Conservation (phyloP, 2,113 vertebrate genomes). For the Clarias magur region DNA sequence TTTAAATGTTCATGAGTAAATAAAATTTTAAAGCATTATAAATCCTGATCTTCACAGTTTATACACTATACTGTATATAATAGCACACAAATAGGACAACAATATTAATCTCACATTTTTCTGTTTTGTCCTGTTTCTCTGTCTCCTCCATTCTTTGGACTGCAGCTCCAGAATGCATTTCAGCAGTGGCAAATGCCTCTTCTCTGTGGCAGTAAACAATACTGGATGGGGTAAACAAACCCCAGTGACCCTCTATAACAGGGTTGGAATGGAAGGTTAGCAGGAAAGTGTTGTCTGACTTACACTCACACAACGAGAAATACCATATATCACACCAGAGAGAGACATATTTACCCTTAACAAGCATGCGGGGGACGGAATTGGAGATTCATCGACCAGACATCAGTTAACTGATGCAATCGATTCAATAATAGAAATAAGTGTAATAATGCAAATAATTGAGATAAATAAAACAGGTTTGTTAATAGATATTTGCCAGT, state of each 20-base stretch:
- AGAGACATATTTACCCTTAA: slow-evolving; percentile 50
- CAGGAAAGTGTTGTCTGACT: slow-evolving; percentile 49
- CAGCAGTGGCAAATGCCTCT: slow-evolving; percentile 57
- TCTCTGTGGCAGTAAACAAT: slow-evolving; percentile 58
- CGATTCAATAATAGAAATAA: neutral
- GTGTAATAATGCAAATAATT: neutral
- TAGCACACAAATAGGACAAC: neutral
- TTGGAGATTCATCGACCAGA: neutral
- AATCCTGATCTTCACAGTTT: neutral
- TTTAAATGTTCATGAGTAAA: neutral
- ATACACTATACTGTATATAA: neutral
- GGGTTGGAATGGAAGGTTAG: slow-evolving; percentile 44
- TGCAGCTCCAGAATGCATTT: slow-evolving; percentile 28
- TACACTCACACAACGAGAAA: slow-evolving; percentile 51
- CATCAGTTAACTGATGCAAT: neutral
- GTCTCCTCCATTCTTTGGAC: neutral
- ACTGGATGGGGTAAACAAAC: slow-evolving; percentile 53
- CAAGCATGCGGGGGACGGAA: slow-evolving; percentile 23
- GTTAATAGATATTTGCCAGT: neutral
- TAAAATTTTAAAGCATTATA: neutral
- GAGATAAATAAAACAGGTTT: neutral
- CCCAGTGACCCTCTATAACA: slow-evolving; percentile 36
- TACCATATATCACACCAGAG: slow-evolving; percentile 47
- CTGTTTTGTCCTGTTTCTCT: neutral
- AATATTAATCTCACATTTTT: neutral